These are phyloP conservation scores for Plecturocebus donacophilus DNA, from an alignment of 2,113 vertebrate species.

Conservation along the genomic window DNA sequence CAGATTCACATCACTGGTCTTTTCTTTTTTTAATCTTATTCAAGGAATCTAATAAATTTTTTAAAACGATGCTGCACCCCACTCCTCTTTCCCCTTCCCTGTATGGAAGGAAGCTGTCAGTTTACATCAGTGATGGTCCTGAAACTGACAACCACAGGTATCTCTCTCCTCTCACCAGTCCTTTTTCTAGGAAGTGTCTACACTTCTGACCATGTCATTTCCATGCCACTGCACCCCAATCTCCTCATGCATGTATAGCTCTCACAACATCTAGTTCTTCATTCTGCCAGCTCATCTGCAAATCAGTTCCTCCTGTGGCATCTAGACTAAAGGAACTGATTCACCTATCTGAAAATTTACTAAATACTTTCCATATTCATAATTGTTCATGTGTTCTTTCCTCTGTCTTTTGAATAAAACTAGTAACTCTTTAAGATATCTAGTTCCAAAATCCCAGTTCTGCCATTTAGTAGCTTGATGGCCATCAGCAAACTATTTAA, in stretches of 20 bases:
- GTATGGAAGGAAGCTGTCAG: background rate
- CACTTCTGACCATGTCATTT: background rate
- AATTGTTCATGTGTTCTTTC: background rate
- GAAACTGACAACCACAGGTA: background rate
- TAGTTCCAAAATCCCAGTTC: background rate
- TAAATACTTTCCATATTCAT: background rate
- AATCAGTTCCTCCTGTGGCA: background rate
- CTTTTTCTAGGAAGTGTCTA: background rate
- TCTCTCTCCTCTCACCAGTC: background rate
- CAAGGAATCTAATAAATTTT: background rate
- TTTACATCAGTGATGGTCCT: background rate
- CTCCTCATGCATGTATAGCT: background rate
- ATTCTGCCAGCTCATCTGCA: background rate
- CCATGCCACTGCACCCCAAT: background rate
- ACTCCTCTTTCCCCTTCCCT: background rate
- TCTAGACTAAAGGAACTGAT: background rate
- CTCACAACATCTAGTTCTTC: background rate
- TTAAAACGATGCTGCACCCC: background rate
- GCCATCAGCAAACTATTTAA: background rate
- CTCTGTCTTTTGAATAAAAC: background rate
- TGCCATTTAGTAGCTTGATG: background rate
- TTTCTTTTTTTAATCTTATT: background rate
- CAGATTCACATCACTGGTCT: background rate
- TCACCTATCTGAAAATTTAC: background rate
- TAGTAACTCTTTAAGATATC: background rate